Conservation (phyloP, 2,888 invertebrate species). For the Ophioninae sp. region DNA sequence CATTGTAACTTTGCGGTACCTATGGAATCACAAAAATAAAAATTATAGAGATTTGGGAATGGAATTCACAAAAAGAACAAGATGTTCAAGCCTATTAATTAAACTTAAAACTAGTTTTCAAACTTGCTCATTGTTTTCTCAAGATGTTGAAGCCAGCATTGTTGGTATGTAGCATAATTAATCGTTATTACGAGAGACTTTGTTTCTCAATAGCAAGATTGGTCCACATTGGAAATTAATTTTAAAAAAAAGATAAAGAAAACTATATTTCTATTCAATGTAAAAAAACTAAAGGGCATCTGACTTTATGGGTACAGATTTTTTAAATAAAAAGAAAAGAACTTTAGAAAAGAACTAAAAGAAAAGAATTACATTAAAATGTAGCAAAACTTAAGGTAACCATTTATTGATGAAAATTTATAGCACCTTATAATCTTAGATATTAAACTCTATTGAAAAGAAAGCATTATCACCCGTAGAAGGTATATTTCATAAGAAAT, state of each 20-base stretch:
- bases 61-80: neutral
- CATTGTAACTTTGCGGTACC: constrained; percentile 90
- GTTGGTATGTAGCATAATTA: neutral
- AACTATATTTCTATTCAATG: neutral
- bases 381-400: neutral
- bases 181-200: neutral
- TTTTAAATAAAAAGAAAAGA: neutral
- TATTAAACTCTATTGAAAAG: neutral
- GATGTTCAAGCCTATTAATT: neutral
- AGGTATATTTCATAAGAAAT: neutral
- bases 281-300: neutral
- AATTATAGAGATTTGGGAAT: neutral
- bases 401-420: neutral
- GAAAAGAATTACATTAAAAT: neutral
- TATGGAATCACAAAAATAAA: constrained; percentile 79
- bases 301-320: neutral
- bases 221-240: neutral
- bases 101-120: neutral
- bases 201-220: no score
- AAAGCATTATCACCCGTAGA: neutral
- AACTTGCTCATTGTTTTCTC: neutral
- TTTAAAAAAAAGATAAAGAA: neutral
- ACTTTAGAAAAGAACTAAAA: neutral
- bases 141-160: neutral
- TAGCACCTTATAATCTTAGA: neutral